Evolutionary conservation across 2,888 invertebrate species (phyloP).

Genomic region (Apamea monoglypha): DNA sequence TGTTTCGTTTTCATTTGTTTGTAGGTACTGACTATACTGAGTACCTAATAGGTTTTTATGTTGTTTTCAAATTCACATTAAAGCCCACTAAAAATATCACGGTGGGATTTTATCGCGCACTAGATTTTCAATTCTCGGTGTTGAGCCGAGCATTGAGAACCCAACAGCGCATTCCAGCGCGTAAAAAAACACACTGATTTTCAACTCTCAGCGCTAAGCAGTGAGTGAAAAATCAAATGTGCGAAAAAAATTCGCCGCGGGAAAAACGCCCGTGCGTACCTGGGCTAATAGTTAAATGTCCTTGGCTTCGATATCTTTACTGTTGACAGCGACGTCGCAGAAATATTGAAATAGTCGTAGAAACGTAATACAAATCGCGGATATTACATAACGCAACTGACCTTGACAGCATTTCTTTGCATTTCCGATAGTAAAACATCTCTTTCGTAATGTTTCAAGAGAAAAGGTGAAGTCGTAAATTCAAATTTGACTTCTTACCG

Average conservation of each 20-base stretch:
- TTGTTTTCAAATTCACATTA: not conserved
- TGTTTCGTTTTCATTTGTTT: no score
- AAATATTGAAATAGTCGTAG: conserved; percentile 3
- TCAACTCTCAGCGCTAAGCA: no score
- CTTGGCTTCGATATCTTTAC: not conserved
- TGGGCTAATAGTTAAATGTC: not conserved
- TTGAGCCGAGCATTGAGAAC: no score
- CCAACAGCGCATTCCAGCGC: no score
- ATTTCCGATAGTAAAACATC: conserved; percentile 38
- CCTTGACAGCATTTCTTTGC: conserved; percentile 34
- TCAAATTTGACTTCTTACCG: conserved; percentile 30
- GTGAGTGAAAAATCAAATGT: no score
- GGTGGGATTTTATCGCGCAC: no score
- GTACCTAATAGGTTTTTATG: not conserved
- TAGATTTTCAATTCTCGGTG: no score
- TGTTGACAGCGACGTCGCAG: conserved; percentile 7
- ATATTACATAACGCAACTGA: conserved; percentile 31
- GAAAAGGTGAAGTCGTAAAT: conserved; percentile 30
- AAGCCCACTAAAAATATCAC: no score
- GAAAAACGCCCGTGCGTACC: no score
- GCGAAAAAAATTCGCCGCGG: no score
- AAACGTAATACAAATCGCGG: conserved; percentile 12
- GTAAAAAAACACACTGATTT: no score
- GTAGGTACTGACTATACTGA: not conserved
- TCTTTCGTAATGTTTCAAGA: conserved; percentile 40